Percentiles rank a stretch among this genome's conserved stretches.
phyloP scores from a whole-genome alignment of 2,113 vertebrate genomes.

The Vicugna pacos region DNA sequence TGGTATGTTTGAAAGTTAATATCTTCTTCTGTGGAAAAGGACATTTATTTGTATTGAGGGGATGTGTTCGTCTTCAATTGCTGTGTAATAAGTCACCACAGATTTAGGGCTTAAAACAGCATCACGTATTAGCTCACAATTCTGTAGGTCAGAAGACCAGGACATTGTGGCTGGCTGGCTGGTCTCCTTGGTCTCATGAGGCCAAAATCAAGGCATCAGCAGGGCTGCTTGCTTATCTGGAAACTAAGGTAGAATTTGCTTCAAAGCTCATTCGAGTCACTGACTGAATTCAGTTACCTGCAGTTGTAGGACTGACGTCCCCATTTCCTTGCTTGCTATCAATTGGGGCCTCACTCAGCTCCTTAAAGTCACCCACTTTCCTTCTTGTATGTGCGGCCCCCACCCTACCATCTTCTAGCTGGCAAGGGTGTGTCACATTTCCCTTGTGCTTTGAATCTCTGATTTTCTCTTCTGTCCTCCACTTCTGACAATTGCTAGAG shows the following conservation, averaged over 20 bases:
- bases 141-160: background rate
- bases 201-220: background rate
- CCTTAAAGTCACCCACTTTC: background rate
- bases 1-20: background rate
- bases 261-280: background rate
- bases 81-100: background rate
- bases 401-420: background rate
- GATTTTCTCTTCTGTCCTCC: conserved; percentile 14
- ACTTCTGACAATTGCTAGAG: background rate
- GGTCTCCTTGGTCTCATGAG: background rate
- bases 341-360: background rate
- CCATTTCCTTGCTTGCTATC: background rate
- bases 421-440: background rate
- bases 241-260: background rate
- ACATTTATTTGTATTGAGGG: background rate
- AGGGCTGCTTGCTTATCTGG: background rate
- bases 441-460: background rate
- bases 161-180: background rate
- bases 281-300: background rate
- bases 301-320: background rate
- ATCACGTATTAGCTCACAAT: background rate
- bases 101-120: background rate
- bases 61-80: background rate
- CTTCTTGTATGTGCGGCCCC: background rate
- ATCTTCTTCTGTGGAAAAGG: conserved; percentile 6